Percentiles rank a stretch among this genome's conserved stretches.
Evolutionary conservation across 2,888 invertebrate species (phyloP).

Genomic region (Seira ritae): DNA sequence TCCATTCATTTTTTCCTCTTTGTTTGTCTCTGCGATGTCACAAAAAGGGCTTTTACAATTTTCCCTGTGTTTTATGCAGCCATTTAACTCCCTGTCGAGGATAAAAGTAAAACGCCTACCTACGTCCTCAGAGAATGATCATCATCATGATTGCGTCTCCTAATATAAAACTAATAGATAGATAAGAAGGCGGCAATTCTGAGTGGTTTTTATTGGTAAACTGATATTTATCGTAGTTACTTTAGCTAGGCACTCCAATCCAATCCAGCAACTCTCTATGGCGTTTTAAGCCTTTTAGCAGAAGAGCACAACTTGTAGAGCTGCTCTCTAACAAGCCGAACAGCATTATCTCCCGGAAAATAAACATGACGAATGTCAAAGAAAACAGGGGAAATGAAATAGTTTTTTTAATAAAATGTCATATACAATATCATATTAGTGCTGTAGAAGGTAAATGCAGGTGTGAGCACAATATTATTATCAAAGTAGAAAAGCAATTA

Average conservation of each 20-base stretch:
- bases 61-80: neutral
- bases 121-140: neutral
- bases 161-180: slow-evolving; percentile 12
- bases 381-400: slow-evolving; percentile 11
- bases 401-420: slow-evolving; percentile 13
- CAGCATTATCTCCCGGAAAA: neutral
- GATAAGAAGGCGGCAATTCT: slow-evolving; percentile 9
- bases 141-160: slow-evolving; percentile 1
- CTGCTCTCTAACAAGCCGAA: neutral
- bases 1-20: neutral
- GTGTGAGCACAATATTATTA: neutral
- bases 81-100: neutral
- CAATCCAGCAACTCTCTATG: too few relatives aligned
- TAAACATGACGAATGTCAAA: neutral
- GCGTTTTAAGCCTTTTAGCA: neutral
- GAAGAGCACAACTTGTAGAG: slow-evolving; percentile 21
- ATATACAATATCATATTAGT: slow-evolving; percentile 1
- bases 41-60: neutral
- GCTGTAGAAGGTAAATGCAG: slow-evolving; percentile 1
- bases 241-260: neutral
- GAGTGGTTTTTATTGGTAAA: slow-evolving; percentile 5
- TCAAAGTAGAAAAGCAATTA: neutral
- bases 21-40: neutral
- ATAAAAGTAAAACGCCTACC: neutral
- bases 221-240: neutral